Percentiles rank a stretch among this genome's conserved stretches.
These are phyloP conservation scores for Xanthia togata DNA, from an alignment of 2,888 invertebrate genomes.

Conservation along the genomic window DNA sequence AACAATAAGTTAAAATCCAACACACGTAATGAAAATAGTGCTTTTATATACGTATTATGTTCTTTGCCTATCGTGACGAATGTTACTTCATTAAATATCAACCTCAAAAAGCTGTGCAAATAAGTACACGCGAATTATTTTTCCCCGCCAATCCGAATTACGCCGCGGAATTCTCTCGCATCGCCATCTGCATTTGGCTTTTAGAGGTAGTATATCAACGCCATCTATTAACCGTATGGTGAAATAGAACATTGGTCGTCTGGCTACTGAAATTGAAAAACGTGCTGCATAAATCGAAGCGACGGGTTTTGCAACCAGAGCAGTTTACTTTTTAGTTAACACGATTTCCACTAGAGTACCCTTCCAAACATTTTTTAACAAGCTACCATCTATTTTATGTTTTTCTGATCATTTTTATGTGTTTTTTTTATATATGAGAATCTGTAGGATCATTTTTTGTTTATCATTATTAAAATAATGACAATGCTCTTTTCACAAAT, in stretches of 20 bases:
- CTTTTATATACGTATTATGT: conserved; percentile 5
- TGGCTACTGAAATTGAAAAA: conserved; percentile 7
- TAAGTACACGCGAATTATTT: conserved; percentile 27
- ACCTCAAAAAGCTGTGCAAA: conserved; percentile 38
- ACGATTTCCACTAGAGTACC: conserved; percentile 13
- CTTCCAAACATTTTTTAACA: not conserved
- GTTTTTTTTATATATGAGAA: too few species aligned
- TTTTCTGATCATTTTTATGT: too few species aligned
- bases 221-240: conserved; percentile 33
- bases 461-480: not conserved
- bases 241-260: not conserved
- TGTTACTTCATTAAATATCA: conserved; percentile 43
- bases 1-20: conserved; percentile 23
- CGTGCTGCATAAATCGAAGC: not conserved
- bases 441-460: not conserved
- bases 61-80: conserved; percentile 39
- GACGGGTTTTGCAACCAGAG: conserved; percentile 1
- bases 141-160: not conserved
- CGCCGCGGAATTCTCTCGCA: not conserved
- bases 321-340: conserved; percentile 13
- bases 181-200: conserved; percentile 45
- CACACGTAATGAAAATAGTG: conserved; percentile 28
- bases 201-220: conserved; percentile 10
- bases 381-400: too few species aligned
- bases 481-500: not conserved